Conservation (phyloP, 2,113 vertebrate genomes). For the Pogona vitticeps region DNA sequence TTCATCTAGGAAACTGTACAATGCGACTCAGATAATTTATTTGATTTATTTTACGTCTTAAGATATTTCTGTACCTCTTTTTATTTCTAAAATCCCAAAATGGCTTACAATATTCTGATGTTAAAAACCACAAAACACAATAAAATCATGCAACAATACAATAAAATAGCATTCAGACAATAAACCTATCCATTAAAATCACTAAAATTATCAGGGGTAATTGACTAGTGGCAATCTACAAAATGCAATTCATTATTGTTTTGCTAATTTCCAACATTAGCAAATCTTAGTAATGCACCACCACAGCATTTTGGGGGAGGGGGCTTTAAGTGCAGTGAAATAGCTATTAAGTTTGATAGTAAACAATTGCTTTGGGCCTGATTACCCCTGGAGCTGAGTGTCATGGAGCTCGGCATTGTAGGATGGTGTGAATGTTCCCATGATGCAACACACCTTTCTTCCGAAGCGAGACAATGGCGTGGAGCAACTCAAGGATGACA, state of each 20-base stretch:
- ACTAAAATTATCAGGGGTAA: neutral
- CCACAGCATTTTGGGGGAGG: too few relatives aligned
- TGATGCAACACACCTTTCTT: neutral
- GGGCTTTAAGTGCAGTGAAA: neutral
- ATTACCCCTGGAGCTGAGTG: neutral
- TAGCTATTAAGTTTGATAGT: too few relatives aligned
- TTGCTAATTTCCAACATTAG: neutral
- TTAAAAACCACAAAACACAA: neutral
- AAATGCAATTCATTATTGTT: neutral
- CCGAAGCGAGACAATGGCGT: neutral
- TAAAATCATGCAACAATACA: neutral
- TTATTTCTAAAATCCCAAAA: neutral
- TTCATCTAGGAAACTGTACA: fast-evolving
- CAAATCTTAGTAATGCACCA: neutral
- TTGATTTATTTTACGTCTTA: neutral
- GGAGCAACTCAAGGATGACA: too few relatives aligned
- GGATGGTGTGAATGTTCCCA: neutral
- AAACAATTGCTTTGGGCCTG: neutral
- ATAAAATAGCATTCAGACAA: neutral
- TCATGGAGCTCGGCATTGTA: neutral
- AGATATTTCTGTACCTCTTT: neutral
- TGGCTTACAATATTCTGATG: neutral
- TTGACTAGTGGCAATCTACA: neutral
- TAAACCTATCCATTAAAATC: neutral
- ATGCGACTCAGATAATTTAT: neutral